A percentile compares a stretch with the other conserved stretches of the same genome.
Evolutionary conservation across 2,797 vertebrate species (phyloP).

Genomic region (Orientallactaga sibirica): DNA sequence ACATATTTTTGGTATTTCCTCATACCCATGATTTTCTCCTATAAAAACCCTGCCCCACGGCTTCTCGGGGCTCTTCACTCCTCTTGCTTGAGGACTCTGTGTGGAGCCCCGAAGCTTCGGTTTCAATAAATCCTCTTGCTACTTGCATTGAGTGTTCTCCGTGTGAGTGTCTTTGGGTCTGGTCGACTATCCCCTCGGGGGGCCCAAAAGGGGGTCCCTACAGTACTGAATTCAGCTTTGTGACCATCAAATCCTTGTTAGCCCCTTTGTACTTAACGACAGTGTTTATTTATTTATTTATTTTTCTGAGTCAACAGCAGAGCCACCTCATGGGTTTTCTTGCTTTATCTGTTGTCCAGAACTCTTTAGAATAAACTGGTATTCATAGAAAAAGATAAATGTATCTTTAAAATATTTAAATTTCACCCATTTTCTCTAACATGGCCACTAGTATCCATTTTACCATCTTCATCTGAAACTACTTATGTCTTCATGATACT

Average conservation of each 20-base stretch:
- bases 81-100: too few relatives aligned
- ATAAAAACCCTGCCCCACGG: too few relatives aligned
- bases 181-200: too few relatives aligned
- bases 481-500: neutral
- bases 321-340: neutral
- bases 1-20: too few relatives aligned
- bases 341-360: neutral
- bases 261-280: rapidly evolving
- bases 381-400: neutral
- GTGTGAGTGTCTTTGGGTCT: too few relatives aligned
- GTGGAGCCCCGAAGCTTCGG: too few relatives aligned
- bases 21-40: too few relatives aligned
- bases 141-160: too few relatives aligned
- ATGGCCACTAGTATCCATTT: neutral
- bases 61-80: too few relatives aligned
- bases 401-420: constrained; percentile 1
- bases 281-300: too few relatives aligned
- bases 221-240: neutral
- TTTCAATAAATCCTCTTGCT: too few relatives aligned
- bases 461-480: neutral
- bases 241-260: neutral
- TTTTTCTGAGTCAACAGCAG: neutral
- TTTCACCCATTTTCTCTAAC: neutral
- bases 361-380: neutral
- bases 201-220: too few relatives aligned